These are phyloP conservation scores for Meda fulgida DNA, from an alignment of 2,797 vertebrate species.

Conservation along the genomic window DNA sequence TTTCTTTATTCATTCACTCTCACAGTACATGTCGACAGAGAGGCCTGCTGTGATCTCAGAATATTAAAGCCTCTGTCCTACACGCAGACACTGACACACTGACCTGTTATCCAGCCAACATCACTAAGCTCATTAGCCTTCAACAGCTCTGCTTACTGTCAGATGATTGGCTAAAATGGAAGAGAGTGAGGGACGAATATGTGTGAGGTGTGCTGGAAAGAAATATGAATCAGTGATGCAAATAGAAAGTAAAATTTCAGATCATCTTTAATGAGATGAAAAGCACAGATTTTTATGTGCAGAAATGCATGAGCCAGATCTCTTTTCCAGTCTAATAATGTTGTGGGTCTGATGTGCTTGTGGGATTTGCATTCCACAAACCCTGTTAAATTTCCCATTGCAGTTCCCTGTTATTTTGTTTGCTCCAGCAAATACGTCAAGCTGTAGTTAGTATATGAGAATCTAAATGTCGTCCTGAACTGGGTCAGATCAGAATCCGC, in stretches of 20 bases:
- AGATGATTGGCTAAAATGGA: neutral
- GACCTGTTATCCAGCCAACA: constrained; percentile 61
- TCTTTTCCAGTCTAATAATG: neutral
- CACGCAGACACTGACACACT: constrained; percentile 63
- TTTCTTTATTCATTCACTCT: constrained; percentile 1
- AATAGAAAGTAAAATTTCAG: neutral
- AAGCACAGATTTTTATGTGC: neutral
- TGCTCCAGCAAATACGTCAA: constrained; percentile 4
- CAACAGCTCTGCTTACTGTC: constrained; percentile 34
- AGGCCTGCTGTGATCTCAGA: constrained; percentile 69
- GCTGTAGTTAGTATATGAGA: neutral
- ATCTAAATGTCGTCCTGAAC: neutral
- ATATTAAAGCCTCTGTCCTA: constrained; percentile 70
- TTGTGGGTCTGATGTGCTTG: constrained; percentile 57
- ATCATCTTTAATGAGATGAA: neutral
- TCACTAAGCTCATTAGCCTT: constrained; percentile 77
- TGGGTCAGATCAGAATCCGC: constrained; percentile 7
- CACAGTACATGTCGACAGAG: neutral
- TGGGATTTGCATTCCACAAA: constrained; percentile 53
- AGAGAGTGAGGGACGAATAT: neutral
- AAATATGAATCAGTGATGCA: neutral
- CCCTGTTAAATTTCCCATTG: constrained; percentile 1
- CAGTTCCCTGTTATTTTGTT: constrained; percentile 9
- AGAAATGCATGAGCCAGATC: neutral
- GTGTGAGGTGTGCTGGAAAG: neutral